Percentiles rank a stretch among this genome's conserved stretches.
Conservation (phyloP, 2,888 invertebrate species). For the Eupelmus urozonus region DNA sequence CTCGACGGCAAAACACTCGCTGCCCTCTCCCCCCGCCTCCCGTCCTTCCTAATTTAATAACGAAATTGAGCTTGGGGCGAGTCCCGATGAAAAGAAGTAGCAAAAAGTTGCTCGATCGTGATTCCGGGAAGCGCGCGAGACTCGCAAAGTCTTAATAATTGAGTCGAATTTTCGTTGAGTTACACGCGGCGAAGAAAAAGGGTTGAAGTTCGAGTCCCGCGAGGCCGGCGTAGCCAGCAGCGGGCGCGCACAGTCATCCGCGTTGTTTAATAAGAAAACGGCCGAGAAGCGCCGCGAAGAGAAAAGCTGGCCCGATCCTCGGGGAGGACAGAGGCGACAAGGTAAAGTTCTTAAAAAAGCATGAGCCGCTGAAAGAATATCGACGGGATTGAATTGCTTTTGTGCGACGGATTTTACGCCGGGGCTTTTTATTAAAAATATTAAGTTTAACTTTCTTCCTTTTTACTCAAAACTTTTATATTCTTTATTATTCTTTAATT, state of each 20-base stretch:
- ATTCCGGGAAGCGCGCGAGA: slow-evolving; percentile 51
- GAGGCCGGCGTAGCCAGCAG: slow-evolving; percentile 59
- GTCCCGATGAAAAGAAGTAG: slow-evolving; percentile 22
- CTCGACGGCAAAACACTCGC: slow-evolving; percentile 32
- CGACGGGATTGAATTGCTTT: slow-evolving; percentile 58
- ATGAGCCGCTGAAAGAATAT: slow-evolving; percentile 48
- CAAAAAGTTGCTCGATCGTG: slow-evolving; percentile 54
- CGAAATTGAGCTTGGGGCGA: slow-evolving; percentile 27
- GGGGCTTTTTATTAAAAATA: slow-evolving; percentile 31
- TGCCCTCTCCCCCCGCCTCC: background rate
- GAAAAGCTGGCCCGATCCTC: slow-evolving; percentile 6
- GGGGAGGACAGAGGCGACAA: slow-evolving; percentile 40
- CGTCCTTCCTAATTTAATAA: slow-evolving; percentile 54
- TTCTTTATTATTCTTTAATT: slow-evolving; percentile 34
- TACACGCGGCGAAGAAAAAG: slow-evolving; percentile 60
- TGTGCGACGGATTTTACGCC: slow-evolving; percentile 8
- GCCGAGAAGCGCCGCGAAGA: background rate
- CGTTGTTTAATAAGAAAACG: slow-evolving; percentile 71
- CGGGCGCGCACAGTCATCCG: background rate
- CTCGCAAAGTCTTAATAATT: slow-evolving; percentile 65
- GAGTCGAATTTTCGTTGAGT: slow-evolving; percentile 64
- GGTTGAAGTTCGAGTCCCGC: slow-evolving; percentile 73
- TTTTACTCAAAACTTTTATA: background rate
- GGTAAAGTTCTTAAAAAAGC: slow-evolving; percentile 52
- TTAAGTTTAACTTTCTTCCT: background rate